These are phyloP conservation scores for Ctenochaetus hawaiiensis DNA, from an alignment of 2,797 vertebrate genomes.

Conservation along the genomic window DNA sequence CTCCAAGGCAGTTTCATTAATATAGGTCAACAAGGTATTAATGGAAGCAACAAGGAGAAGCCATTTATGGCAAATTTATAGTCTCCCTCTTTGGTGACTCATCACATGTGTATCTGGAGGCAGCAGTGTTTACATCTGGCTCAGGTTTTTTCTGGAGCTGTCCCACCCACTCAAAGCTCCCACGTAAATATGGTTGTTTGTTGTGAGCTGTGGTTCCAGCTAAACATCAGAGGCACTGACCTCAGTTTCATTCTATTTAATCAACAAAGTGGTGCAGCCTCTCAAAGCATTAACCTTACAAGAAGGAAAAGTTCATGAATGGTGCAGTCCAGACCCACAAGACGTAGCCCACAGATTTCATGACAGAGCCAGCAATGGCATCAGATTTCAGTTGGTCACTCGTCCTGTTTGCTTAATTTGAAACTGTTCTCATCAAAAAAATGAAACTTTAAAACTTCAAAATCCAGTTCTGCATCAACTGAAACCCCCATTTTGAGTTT, in stretches of 20 bases:
- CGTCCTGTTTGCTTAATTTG: too few species aligned
- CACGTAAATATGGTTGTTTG: conserved; percentile 79
- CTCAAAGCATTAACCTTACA: conserved; percentile 76
- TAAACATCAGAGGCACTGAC: conserved; percentile 72
- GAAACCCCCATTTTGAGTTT: too few species aligned
- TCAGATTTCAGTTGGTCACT: conserved; percentile 3
- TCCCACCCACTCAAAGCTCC: conserved; percentile 46
- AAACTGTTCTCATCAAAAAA: too few species aligned
- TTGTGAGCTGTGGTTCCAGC: conserved; percentile 58
- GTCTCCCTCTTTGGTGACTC: conserved; percentile 47
- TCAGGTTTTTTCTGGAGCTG: conserved; percentile 49
- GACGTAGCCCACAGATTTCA: conserved; percentile 20
- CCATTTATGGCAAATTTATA: conserved; percentile 27
- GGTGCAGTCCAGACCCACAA: conserved; percentile 33
- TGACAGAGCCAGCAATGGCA: neutral
- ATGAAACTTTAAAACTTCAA: too few species aligned
- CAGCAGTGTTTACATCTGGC: conserved; percentile 46
- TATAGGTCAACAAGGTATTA: conserved; percentile 55
- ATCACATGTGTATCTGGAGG: conserved; percentile 55
- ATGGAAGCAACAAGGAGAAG: conserved; percentile 47
- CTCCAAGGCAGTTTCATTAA: conserved; percentile 46
- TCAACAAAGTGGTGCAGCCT: conserved; percentile 56
- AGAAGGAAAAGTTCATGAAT: conserved; percentile 59
- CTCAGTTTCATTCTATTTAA: conserved; percentile 76
- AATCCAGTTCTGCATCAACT: too few species aligned